Evolutionary conservation across 2,113 vertebrate genomes (phyloP), one percentile per base, ranked within the genome.

Genomic region (Bagarius yarrelli): DNA sequence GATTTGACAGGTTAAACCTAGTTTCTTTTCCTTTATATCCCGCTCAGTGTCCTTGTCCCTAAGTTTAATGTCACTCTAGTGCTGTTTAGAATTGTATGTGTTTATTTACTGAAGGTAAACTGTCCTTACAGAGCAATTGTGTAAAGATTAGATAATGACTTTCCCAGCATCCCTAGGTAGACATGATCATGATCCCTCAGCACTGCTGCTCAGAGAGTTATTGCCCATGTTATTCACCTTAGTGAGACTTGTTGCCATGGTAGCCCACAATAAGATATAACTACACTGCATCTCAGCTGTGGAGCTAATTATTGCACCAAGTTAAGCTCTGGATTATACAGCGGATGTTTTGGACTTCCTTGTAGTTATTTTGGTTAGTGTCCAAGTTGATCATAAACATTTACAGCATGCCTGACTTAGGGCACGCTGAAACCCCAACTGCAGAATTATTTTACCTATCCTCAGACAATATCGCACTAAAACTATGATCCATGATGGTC

Each of bases 61-160:
- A 60, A 25, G 30, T 23, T 27, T 14, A 18, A 13, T 61, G 75
- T 76, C 53, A 76, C 56, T 57, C 74, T 2, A 12, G 15, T 79
- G 69, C 55, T 82, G 59, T 82, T 67, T 25, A 50, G 4, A 27
- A 52, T 70, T 47, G 25, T 69, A 70, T 52, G 70, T 81, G 19
- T 36, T 6, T 81, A 18, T 36, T 6, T 30, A 32, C 71, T 64
- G 40, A 81, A 82, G 71, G 27, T 23, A 50, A 76, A 52, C 66
- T 64, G 8, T 63, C 32, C 27, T 19, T 80, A 50, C 30, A 30
- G 61, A 59, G 66, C 5, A 32, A 60, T n/a, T 44, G 64, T 80
- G 36, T 75, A 21, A 71, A 40, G n/a, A 71, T 78, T n/a, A 78
- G 80, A 55, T 85, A 87, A 85, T 85, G 79, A 56, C 63, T 82